Evolutionary conservation across 2,113 vertebrate genomes (phyloP).

Genomic region (Anoura caudifer): DNA sequence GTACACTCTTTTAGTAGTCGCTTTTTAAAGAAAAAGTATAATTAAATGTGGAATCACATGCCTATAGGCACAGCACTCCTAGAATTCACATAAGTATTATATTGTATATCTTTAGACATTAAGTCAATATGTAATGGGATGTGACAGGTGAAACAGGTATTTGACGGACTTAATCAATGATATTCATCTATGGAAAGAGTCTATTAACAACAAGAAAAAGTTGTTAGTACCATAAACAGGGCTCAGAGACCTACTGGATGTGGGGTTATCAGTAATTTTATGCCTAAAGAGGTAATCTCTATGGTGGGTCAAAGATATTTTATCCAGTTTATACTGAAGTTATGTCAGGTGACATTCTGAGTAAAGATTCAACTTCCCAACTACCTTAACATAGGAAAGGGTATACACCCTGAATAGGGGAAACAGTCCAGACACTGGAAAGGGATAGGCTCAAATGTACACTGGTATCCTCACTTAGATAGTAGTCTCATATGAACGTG

Average conservation of each 20-base stretch:
- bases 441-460: not conserved
- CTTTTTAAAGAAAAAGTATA: slow-evolving; percentile 14
- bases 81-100: slow-evolving; percentile 18
- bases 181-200: slow-evolving; percentile 1
- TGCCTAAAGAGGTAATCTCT: not conserved
- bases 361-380: not conserved
- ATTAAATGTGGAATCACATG: not conserved
- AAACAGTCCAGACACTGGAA: not conserved
- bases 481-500: not conserved
- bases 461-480: not conserved
- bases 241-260: not conserved
- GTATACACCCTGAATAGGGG: not conserved
- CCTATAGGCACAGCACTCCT: not conserved
- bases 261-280: not conserved
- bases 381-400: slow-evolving; percentile 17
- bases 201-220: slow-evolving; percentile 17
- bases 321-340: not conserved
- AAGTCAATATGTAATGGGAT: slow-evolving; percentile 5
- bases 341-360: slow-evolving; percentile 19
- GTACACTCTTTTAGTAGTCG: slow-evolving; percentile 16
- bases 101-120: not conserved
- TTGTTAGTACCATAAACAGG: not conserved
- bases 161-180: slow-evolving; percentile 1
- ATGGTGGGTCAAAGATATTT: not conserved
- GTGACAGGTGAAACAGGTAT: not conserved